Conservation (phyloP, 2,113 vertebrate genomes). For the Nothobranchius kuhntae region DNA sequence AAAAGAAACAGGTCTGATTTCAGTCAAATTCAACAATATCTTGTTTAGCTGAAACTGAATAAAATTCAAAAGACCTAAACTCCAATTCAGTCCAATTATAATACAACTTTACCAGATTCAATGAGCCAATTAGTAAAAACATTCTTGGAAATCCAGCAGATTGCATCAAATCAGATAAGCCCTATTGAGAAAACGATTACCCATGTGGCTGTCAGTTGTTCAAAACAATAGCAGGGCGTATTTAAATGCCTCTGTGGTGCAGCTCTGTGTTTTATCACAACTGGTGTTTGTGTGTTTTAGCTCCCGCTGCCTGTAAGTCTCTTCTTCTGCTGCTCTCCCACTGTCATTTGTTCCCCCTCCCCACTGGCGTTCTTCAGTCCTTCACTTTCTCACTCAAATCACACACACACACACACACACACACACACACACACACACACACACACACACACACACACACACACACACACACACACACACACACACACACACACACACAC, state of each 20-base stretch:
- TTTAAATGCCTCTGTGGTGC: conserved; percentile 14
- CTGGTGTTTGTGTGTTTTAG: conserved; percentile 13
- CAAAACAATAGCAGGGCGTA: neutral
- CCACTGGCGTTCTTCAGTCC: conserved; percentile 34
- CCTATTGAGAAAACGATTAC: neutral
- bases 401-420: neutral
- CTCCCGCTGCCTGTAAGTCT: neutral
- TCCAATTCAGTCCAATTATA: too few relatives aligned
- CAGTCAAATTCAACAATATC: too few relatives aligned
- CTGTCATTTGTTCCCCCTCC: conserved; percentile 19
- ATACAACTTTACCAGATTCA: too few relatives aligned
- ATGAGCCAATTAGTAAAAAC: too few relatives aligned
- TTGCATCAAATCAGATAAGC: conserved; percentile 1
- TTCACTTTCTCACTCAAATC: conserved; percentile 22
- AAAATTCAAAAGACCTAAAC: too few relatives aligned
- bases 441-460: neutral
- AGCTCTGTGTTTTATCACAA: conserved; percentile 30
- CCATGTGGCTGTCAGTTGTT: neutral
- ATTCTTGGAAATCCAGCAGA: too few relatives aligned
- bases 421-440: conserved; percentile 3
- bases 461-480: conserved; percentile 1
- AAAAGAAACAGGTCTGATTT: too few relatives aligned
- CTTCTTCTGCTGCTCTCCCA: conserved; percentile 6
- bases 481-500: conserved; percentile 2
- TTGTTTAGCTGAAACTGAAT: too few relatives aligned